Conservation (phyloP, 1,140 invertebrate genomes). For the Drosophila orena region DNA sequence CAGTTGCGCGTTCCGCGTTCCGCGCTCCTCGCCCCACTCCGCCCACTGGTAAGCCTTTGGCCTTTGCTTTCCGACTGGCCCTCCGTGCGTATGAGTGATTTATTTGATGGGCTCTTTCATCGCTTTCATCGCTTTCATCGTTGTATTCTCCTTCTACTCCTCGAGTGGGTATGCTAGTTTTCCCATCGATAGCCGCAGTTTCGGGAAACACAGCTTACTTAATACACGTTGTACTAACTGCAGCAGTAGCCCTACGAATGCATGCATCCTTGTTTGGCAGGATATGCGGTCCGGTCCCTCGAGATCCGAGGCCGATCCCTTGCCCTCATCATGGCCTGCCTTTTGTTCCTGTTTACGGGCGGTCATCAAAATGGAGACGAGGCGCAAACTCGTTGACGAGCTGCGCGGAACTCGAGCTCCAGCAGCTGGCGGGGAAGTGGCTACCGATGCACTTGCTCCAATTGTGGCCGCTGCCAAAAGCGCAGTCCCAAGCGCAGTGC, state of each 20-base stretch:
- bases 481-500: conserved; percentile 3
- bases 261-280: too few species aligned
- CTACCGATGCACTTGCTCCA: conserved; percentile 30
- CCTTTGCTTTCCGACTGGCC: conserved; percentile 8
- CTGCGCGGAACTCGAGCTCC: conserved; percentile 4
- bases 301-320: background rate
- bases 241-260: too few species aligned
- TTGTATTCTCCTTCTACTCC: conserved; percentile 1
- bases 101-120: conserved; percentile 52
- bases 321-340: conserved; percentile 2
- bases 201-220: too few species aligned
- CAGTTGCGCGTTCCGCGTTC: too few species aligned
- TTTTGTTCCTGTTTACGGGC: conserved; percentile 38
- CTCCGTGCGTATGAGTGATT: conserved; percentile 66
- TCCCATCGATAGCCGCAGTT: background rate
- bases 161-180: conserved; percentile 3
- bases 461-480: conserved; percentile 32
- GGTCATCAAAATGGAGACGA: conserved; percentile 22
- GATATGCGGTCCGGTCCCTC: background rate
- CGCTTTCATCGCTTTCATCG: too few species aligned
- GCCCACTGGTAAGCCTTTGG: background rate
- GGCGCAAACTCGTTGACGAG: conserved; percentile 40
- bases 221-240: too few species aligned
- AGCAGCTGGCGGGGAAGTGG: conserved; percentile 11
- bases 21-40: too few species aligned